Percentiles rank a stretch among this genome's conserved stretches.
These are phyloP conservation scores for Odocoileus hemionus DNA, from an alignment of 2,113 vertebrate genomes.

Conservation along the genomic window DNA sequence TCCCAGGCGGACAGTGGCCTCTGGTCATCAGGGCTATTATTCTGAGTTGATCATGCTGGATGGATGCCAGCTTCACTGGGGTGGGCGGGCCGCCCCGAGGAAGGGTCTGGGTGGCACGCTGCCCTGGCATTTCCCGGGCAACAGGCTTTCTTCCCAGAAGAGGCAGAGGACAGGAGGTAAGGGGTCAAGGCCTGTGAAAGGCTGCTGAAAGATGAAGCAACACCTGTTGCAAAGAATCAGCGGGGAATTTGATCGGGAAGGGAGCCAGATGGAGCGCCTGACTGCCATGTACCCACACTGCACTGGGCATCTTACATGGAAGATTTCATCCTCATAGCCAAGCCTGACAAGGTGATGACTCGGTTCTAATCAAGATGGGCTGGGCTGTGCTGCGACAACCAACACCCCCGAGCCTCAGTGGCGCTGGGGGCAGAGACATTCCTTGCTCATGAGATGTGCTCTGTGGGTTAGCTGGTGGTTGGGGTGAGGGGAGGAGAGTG, in stretches of 20 bases:
- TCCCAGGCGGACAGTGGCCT: not conserved
- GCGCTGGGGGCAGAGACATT: not conserved
- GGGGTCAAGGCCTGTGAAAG: not conserved
- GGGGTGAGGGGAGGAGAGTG: accelerated
- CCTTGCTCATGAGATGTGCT: not conserved
- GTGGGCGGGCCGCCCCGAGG: not conserved
- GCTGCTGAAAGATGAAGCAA: not conserved
- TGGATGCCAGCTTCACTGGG: not conserved
- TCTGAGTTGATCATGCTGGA: not conserved
- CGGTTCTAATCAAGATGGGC: not conserved
- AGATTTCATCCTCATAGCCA: too few species aligned
- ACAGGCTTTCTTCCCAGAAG: not conserved
- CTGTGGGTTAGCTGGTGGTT: not conserved
- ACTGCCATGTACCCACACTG: accelerated
- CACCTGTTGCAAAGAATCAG: not conserved
- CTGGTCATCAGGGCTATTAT: accelerated
- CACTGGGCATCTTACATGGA: accelerated
- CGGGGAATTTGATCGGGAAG: not conserved
- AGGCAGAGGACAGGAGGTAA: not conserved
- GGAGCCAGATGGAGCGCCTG: not conserved
- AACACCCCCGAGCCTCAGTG: not conserved
- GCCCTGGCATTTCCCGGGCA: not conserved
- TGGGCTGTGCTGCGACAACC: not conserved
- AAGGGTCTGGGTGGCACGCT: not conserved
- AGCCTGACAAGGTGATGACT: accelerated